Evolutionary conservation across 2,113 vertebrate species (phyloP).

Genomic region (Cathartes aura): DNA sequence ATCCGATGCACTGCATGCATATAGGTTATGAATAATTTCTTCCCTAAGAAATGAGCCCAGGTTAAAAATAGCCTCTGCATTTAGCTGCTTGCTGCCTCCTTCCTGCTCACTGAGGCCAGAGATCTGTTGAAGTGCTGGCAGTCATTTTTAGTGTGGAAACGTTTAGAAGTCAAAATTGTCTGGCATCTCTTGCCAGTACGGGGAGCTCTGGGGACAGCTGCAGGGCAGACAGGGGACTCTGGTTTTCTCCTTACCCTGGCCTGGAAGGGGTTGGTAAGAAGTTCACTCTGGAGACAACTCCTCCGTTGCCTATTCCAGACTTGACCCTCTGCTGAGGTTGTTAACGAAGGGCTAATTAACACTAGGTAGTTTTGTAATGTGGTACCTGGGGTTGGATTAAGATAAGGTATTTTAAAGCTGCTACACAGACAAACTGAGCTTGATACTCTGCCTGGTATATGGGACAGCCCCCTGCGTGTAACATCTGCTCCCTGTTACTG

Average conservation of each 20-base stretch:
- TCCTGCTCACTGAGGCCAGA: neutral
- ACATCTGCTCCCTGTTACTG: neutral
- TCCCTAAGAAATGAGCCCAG: neutral
- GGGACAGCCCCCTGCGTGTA: neutral
- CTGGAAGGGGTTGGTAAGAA: neutral
- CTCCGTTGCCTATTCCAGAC: neutral
- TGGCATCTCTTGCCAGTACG: neutral
- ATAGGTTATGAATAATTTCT: slow-evolving; percentile 40
- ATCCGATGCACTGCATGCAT: neutral
- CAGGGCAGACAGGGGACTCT: neutral
- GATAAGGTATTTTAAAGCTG: neutral
- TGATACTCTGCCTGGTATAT: neutral
- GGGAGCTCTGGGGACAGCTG: neutral
- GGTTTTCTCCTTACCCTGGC: neutral
- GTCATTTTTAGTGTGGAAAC: neutral
- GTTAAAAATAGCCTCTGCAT: slow-evolving; percentile 45
- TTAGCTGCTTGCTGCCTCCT: slow-evolving; percentile 19
- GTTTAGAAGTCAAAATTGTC: neutral
- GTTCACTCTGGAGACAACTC: neutral
- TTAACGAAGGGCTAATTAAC: neutral
- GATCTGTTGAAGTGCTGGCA: neutral
- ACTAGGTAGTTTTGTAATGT: neutral
- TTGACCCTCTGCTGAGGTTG: neutral
- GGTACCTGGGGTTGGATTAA: neutral
- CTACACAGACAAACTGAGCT: neutral